These are phyloP conservation scores for Terebella lapidaria DNA, from an alignment of 2,888 invertebrate genomes.

Conservation along the genomic window DNA sequence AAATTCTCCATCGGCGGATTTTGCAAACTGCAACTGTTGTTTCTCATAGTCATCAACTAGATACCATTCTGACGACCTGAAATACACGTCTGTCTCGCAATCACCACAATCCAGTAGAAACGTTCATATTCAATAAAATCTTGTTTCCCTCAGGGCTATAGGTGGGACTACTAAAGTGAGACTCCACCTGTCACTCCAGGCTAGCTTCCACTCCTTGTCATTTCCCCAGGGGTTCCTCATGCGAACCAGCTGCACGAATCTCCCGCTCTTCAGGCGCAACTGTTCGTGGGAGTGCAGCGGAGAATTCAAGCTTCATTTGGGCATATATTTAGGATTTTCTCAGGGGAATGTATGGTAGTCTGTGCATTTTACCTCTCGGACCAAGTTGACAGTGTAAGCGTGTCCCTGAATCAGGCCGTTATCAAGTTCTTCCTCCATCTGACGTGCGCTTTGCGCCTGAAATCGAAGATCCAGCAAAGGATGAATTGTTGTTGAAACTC, in stretches of 20 bases:
- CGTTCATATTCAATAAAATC: not conserved
- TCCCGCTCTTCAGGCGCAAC: not conserved
- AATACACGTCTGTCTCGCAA: too few species aligned
- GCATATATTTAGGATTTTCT: too few species aligned
- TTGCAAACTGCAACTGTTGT: not conserved
- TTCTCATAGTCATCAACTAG: not conserved
- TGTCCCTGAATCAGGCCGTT: constrained; percentile 32
- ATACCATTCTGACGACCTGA: not conserved
- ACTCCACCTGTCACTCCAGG: constrained; percentile 20
- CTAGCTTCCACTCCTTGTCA: constrained; percentile 22
- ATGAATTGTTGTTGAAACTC: too few species aligned
- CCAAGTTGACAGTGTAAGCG: constrained; percentile 31
- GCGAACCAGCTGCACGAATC: constrained; percentile 12
- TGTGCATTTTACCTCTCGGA: constrained; percentile 41
- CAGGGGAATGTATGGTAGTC: too few species aligned
- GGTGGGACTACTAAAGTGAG: too few species aligned
- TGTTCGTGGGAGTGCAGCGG: too few species aligned
- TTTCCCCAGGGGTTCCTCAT: constrained; percentile 23
- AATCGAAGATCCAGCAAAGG: too few species aligned
- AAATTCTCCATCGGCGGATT: not conserved
- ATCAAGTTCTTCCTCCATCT: constrained; percentile 69
- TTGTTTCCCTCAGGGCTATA: too few species aligned
- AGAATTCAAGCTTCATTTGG: too few species aligned
- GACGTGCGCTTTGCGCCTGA: not conserved
- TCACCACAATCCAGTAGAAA: not conserved